These are phyloP conservation scores for Notarius quadriscutis DNA, from an alignment of 2,113 vertebrate genomes.

Conservation along the genomic window DNA sequence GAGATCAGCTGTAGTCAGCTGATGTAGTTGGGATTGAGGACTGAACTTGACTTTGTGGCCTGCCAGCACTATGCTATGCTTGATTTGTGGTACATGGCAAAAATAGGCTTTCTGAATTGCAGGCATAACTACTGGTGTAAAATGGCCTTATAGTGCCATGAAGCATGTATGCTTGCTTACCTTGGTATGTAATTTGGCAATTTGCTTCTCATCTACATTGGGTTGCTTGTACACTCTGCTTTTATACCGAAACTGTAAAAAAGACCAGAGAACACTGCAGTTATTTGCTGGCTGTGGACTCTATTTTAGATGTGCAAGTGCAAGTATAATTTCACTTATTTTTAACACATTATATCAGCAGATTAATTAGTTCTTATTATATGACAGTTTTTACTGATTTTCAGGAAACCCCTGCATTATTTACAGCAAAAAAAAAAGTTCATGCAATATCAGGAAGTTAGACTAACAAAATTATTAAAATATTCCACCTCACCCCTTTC, in stretches of 20 bases:
- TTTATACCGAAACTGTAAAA: conserved; percentile 79
- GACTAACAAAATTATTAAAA: not conserved
- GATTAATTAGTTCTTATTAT: too few species aligned
- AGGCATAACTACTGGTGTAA: not conserved
- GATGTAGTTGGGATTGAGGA: too few species aligned
- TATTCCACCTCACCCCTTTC: too few species aligned
- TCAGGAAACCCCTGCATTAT: not conserved
- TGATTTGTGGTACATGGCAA: not conserved
- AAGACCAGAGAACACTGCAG: conserved; percentile 5
- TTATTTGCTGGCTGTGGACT: not conserved
- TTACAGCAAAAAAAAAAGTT: not conserved
- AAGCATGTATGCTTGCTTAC: conserved; percentile 55
- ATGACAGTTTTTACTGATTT: not conserved
- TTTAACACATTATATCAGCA: not conserved
- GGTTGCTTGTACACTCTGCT: conserved; percentile 76
- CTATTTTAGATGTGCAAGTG: not conserved
- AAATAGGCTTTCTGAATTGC: not conserved
- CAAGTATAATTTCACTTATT: not conserved
- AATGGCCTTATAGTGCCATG: not conserved
- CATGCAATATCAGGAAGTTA: not conserved
- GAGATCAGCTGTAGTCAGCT: too few species aligned
- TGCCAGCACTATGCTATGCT: too few species aligned
- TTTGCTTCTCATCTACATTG: conserved; percentile 77
- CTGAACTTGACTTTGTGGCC: too few species aligned
- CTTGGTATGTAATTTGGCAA: conserved; percentile 80